A percentile compares a stretch with the other conserved stretches of the same genome.
phyloP scores from a whole-genome alignment of 2,888 invertebrate species.

The Conus canariensis region DNA sequence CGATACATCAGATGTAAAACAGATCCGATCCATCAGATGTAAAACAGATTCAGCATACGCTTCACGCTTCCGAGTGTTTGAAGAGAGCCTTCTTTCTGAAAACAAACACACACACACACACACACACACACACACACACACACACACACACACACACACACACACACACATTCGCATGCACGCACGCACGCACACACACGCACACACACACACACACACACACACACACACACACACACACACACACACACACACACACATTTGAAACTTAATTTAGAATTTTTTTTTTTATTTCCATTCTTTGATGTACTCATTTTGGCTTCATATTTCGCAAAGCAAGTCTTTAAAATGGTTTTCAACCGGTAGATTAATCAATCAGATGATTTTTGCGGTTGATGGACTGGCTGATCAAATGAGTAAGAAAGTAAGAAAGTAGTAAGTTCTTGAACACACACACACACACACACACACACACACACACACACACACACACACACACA shows the following conservation, averaged over 20 bases:
- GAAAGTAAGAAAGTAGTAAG: too few relatives aligned
- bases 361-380: too few relatives aligned
- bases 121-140: constrained; percentile 7
- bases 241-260: constrained; percentile 6
- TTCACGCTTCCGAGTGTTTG: not conserved
- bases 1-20: not conserved
- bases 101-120: constrained; percentile 5
- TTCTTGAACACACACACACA: not conserved
- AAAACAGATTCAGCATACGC: not conserved
- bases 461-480: constrained; percentile 23
- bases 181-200: not conserved
- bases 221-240: constrained; percentile 8
- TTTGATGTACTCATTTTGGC: too few relatives aligned
- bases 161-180: not conserved
- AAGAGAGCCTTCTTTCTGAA: not conserved
- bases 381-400: too few relatives aligned
- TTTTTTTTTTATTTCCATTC: too few relatives aligned
- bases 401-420: too few relatives aligned
- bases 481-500: constrained; percentile 4
- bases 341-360: too few relatives aligned
- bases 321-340: not conserved
- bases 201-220: not conserved
- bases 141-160: constrained; percentile 1
- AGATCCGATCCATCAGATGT: not conserved
- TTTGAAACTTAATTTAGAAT: not conserved